A percentile compares a stretch with the other conserved stretches of the same genome.
These are phyloP conservation scores for Drosophila nasuta DNA, from an alignment of 1,140 invertebrate genomes.

Conservation along the genomic window DNA sequence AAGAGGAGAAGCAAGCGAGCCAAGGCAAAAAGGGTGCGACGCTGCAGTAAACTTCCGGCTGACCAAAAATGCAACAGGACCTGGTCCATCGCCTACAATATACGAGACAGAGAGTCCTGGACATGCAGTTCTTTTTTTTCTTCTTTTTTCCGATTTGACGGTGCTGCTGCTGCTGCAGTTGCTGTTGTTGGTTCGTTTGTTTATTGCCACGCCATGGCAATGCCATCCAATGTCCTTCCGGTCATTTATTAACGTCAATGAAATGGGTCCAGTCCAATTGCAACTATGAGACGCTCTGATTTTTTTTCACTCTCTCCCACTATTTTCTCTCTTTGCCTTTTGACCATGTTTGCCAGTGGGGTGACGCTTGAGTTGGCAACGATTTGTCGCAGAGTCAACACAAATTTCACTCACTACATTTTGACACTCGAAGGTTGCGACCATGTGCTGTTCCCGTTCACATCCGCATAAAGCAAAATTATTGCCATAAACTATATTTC, in stretches of 20 bases:
- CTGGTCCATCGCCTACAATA: constrained; percentile 44
- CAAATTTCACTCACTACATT: constrained; percentile 53
- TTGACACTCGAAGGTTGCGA: constrained; percentile 59
- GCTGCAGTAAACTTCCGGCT: constrained; percentile 80
- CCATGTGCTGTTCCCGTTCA: constrained; percentile 43
- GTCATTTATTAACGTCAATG: constrained; percentile 83
- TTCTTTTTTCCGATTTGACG: constrained; percentile 47
- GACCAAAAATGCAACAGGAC: constrained; percentile 79
- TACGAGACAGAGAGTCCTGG: constrained; percentile 27
- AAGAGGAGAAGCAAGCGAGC: constrained; percentile 7
- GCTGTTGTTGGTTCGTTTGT: constrained; percentile 52
- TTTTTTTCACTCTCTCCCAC: constrained; percentile 33
- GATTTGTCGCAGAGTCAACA: constrained; percentile 80
- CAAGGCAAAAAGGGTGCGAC: constrained; percentile 71
- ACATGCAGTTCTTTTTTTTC: constrained; percentile 32
- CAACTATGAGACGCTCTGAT: constrained; percentile 45
- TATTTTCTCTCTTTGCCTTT: constrained; percentile 28
- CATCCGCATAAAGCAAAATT: constrained; percentile 68
- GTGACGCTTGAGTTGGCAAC: constrained; percentile 71
- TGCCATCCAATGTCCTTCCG: constrained; percentile 81
- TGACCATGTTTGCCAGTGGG: constrained; percentile 42
- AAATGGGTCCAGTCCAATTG: constrained; percentile 61
- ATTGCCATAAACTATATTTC: constrained; percentile 46
- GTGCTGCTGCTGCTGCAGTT: constrained; percentile 29
- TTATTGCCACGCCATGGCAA: constrained; percentile 77